phyloP scores from a whole-genome alignment of 2,888 invertebrate genomes.

The Rotaria sp. region DNA sequence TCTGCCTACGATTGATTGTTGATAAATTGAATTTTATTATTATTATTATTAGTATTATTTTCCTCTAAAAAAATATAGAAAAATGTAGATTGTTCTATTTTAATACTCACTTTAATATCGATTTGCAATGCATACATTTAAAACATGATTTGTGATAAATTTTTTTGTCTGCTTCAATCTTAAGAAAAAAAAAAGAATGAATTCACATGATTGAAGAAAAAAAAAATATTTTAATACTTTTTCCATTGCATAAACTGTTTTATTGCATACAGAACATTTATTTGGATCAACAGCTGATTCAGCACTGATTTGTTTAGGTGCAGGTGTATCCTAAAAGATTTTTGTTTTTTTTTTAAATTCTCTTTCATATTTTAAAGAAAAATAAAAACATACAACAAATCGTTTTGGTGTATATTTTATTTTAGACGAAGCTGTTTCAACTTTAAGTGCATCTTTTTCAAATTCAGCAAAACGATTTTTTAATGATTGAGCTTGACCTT shows the following conservation, averaged over 20 bases:
- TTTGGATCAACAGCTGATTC: conserved; percentile 48
- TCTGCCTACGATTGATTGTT: conserved; percentile 5
- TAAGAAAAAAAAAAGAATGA: background rate
- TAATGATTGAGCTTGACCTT: conserved; percentile 38
- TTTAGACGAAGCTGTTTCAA: conserved; percentile 38
- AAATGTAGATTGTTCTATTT: background rate
- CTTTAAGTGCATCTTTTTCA: conserved; percentile 39
- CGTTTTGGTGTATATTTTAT: conserved; percentile 38
- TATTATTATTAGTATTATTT: background rate
- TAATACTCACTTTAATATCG: conserved; percentile 72
- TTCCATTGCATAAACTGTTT: conserved; percentile 92
- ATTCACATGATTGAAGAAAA: background rate
- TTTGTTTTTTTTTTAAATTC: too few relatives aligned
- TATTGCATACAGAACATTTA: conserved; percentile 72
- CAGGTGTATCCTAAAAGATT: conserved; percentile 3
- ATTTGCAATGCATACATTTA: conserved; percentile 81
- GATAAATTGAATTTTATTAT: background rate
- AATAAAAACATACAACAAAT: conserved; percentile 26
- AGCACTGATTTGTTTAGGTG: background rate
- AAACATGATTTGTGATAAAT: conserved; percentile 91
- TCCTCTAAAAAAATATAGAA: background rate
- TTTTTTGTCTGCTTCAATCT: conserved; percentile 76
- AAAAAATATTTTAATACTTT: conserved; percentile 55
- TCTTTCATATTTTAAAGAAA: background rate
- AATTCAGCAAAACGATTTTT: conserved; percentile 36